Base-by-base conservation (phyloP, 2,888 invertebrate species). In the Drosophila monieri region DNA sequence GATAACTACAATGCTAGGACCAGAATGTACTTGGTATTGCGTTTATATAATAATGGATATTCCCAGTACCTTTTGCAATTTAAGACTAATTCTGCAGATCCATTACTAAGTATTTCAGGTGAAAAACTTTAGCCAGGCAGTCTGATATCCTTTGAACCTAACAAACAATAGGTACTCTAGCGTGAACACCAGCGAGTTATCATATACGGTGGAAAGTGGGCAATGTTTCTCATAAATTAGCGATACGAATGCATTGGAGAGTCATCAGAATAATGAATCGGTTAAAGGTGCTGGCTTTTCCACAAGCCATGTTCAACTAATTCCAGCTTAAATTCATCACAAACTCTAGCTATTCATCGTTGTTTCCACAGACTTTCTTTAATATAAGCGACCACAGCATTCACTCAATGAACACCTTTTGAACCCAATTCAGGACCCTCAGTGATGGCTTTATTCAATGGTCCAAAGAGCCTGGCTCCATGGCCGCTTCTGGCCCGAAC, bases 351-450 rank as follows among this genome's bases (percentile, higher is more conserved):
- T 14, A 27, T 25, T 30, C 14, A 6, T 1, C 25, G n/a, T n/a
- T n/a, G 30, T 35, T 10, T 27, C 14, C 52, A 35, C 15, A 8
- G 4, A 9, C 25, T 60, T 27, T 56, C 43, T 23, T 37, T 30
- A 53, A 35, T 39, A 37, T 14, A 47, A 47, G 21, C 21, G 52
- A 58, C 67, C 58, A 35, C 59, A 48, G 14, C 68, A 53, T 35
- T 60, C 60, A 53, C 48, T 54, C 53, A 68, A 69, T 69, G 60
- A 68, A 68, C 68, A 68, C 68, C 68, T 69, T 59, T 68, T 54
- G 27, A 54, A 41, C 49, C 60, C 53, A 54, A 60, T 53, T 21
- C 35, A 6, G 18, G 30, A 15, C 48, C 43, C 44, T 46, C 14
- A 14, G 14, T 27, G 49, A 37, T 49, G 53, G 32, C 53, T 43